Evolutionary conservation across 1,140 invertebrate genomes (phyloP), one percentile per base, ranked within the genome.

Genomic region (Maconellicoccus hirsutus): DNA sequence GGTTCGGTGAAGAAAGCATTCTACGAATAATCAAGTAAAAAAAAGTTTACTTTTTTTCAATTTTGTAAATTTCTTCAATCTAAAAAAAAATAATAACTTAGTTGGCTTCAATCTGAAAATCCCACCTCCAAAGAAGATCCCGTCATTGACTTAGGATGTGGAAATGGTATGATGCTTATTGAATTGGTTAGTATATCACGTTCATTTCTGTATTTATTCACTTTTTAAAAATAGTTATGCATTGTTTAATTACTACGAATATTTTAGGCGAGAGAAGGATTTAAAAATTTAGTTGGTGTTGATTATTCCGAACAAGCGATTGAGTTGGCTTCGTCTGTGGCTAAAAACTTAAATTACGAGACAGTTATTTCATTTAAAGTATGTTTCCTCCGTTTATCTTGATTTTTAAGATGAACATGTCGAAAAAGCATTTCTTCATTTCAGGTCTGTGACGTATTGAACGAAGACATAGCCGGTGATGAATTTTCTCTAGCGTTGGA

Each of bases 1-100:
- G 94, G 94, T 97, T 96, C 78, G 93, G 93, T 10, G 88, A 91
- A 79, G 87, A 88, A 70, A 89, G 87, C 72, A 86, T 90, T 39
- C 80, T 85, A 52, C 84, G 90, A 75, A 82, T 94, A 21, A 81
- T 92, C 0, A 83, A 84, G 76, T 95, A 82, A 80, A 74, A 59
- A 70, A 70, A 71, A 22, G 70, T 22, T 70, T 23, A 59, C 70
- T 33, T n/a, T n/a, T n/a, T n/a, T n/a, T 59, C 69, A 19, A 38
- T 63, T 14, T 71, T 14, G 74, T 33, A 33, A 76, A 75, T 25
- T 76, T 76, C 73, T 52, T 52, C 12, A 4, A 52, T 8, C n/a
- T 52, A 52, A 52, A 8, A 3, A 52, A 3, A 33, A 52, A 8
- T 52, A 8, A 52, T 16, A 16, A 19, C 2, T 52, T 19, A 52